These are phyloP conservation scores for Edolisoma coerulescens DNA, from an alignment of 2,113 vertebrate species.

Conservation along the genomic window DNA sequence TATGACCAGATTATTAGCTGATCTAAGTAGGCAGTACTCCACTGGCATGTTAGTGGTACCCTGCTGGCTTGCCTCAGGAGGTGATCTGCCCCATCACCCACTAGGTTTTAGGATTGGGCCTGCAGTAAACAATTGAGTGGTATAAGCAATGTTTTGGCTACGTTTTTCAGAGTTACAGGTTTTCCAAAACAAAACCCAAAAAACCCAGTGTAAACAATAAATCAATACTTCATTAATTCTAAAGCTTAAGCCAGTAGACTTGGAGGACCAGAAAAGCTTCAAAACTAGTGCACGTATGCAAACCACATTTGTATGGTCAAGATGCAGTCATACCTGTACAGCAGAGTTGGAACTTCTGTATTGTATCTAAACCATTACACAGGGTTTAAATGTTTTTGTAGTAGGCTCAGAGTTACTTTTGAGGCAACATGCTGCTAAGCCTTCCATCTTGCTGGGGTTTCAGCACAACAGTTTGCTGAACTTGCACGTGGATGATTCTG, in stretches of 20 bases:
- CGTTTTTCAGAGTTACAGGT: not conserved
- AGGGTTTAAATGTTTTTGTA: not conserved
- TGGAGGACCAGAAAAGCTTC: not conserved
- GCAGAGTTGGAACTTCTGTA: not conserved
- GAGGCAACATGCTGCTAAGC: not conserved
- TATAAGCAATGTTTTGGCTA: not conserved
- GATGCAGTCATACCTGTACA: not conserved
- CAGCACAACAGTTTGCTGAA: not conserved
- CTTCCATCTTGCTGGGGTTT: not conserved
- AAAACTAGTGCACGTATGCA: not conserved
- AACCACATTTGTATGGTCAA: not conserved
- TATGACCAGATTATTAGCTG: not conserved
- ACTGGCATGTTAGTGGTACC: not conserved
- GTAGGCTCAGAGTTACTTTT: not conserved
- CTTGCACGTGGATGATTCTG: not conserved
- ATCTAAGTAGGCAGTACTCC: not conserved
- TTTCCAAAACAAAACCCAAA: not conserved
- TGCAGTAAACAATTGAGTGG: not conserved
- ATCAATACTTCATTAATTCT: not conserved
- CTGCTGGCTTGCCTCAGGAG: not conserved
- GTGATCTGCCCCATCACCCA: not conserved
- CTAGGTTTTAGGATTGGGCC: not conserved
- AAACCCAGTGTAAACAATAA: not conserved
- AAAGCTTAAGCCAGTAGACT: not conserved
- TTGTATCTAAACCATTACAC: not conserved